These are phyloP conservation scores for Hyppa rectilinea DNA, from an alignment of 2,888 invertebrate species.

Conservation along the genomic window DNA sequence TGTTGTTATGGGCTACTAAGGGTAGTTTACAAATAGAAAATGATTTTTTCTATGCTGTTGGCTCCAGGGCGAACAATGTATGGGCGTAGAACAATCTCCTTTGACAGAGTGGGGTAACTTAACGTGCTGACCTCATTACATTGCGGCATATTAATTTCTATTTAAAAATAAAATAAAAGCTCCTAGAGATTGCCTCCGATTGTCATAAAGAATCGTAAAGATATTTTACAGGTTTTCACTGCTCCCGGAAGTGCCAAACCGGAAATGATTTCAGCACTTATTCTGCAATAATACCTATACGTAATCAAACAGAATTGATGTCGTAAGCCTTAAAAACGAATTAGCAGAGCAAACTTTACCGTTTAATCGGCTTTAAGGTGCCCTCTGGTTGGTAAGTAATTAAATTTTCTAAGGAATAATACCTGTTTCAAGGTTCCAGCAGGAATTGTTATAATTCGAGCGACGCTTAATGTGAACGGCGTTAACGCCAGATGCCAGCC, in stretches of 20 bases:
- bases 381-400: constrained; percentile 68
- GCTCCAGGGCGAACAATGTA: no score
- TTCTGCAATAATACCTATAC: constrained; percentile 33
- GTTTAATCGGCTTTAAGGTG: constrained; percentile 50
- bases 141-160: not conserved
- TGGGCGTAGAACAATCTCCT: no score
- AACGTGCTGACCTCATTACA: no score
- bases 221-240: not conserved
- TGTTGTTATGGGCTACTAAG: no score
- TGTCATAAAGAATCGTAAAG: not conserved
- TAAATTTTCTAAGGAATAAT: constrained; percentile 66
- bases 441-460: constrained; percentile 62
- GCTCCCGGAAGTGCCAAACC: constrained; percentile 3
- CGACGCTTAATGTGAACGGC: constrained; percentile 56
- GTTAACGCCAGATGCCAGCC: constrained; percentile 72
- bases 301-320: constrained; percentile 46
- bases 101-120: no score
- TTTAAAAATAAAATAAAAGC: not conserved
- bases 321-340: constrained; percentile 57
- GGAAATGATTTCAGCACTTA: constrained; percentile 22
- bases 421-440: constrained; percentile 54
- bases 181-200: not conserved
- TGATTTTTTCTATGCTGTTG: no score
- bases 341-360: constrained; percentile 57
- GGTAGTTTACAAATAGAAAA: no score